These are phyloP conservation scores for Orthonyx spaldingii DNA, from an alignment of 2,113 vertebrate species.

Conservation along the genomic window DNA sequence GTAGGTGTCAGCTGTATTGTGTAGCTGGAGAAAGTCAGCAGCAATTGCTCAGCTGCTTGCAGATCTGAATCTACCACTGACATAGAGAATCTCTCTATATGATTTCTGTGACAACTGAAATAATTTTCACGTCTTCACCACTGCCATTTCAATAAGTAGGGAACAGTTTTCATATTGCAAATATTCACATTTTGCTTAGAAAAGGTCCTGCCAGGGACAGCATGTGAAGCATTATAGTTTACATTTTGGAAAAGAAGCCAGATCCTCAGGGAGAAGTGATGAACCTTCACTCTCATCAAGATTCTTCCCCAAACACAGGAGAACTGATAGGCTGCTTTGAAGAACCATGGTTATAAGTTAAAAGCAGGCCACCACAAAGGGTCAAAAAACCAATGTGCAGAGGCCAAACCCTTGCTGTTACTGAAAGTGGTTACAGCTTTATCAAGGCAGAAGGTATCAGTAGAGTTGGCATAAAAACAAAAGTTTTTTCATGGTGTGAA, in stretches of 20 bases:
- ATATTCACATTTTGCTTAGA: constrained; percentile 11
- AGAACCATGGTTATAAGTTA: not conserved
- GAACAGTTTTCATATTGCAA: not conserved
- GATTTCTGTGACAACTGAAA: not conserved
- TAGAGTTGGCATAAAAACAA: not conserved
- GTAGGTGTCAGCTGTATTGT: not conserved
- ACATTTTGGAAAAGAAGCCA: not conserved
- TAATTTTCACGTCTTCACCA: not conserved
- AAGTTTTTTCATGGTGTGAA: not conserved
- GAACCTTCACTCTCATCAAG: not conserved
- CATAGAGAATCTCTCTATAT: not conserved
- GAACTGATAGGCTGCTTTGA: not conserved
- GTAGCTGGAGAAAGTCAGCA: not conserved
- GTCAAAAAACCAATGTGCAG: not conserved
- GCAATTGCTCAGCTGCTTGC: not conserved
- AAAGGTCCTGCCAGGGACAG: not conserved
- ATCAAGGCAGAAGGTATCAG: not conserved
- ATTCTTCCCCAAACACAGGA: not conserved
- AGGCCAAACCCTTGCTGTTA: not conserved
- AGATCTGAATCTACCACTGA: not conserved
- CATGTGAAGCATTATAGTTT: not conserved
- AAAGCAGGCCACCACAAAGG: not conserved
- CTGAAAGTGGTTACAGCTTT: not conserved
- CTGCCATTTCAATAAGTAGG: not conserved
- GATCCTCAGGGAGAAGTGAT: not conserved